A percentile compares a stretch with the other conserved stretches of the same genome.
Evolutionary conservation across 2,888 invertebrate genomes (phyloP).

Genomic region (Ellobium chinense): DNA sequence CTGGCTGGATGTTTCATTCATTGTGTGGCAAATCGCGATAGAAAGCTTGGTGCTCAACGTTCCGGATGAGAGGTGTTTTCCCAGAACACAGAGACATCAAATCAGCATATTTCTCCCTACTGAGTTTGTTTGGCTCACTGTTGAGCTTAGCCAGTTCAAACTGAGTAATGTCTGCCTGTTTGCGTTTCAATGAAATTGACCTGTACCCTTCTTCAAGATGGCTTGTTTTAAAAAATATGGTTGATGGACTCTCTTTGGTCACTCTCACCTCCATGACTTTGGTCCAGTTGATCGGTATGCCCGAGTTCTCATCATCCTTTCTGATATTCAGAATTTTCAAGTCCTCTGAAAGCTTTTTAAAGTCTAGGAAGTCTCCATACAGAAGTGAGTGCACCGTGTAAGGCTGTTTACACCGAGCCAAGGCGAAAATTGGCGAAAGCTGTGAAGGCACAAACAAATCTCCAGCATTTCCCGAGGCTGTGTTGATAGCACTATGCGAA

Average conservation of each 20-base stretch:
- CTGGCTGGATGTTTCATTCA: not conserved
- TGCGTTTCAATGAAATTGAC: constrained; percentile 13
- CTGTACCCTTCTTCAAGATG: not conserved
- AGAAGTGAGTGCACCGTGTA: too few species aligned
- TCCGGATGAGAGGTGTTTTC: constrained; percentile 3
- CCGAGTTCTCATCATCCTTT: not conserved
- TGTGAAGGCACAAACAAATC: too few species aligned
- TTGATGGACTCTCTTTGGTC: not conserved
- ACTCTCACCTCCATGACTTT: constrained; percentile 22
- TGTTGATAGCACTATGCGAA: too few species aligned
- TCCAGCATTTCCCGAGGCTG: too few species aligned
- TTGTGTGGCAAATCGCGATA: not conserved
- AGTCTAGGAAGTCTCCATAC: too few species aligned
- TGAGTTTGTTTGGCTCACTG: not conserved
- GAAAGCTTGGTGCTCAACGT: constrained; percentile 6
- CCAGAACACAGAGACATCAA: constrained; percentile 10
- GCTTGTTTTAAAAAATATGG: constrained; percentile 11
- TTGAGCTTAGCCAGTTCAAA: not conserved
- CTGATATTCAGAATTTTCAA: too few species aligned
- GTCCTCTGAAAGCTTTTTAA: too few species aligned
- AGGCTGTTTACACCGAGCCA: too few species aligned
- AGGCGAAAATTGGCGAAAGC: too few species aligned
- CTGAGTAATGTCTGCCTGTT: not conserved
- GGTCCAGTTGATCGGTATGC: not conserved
- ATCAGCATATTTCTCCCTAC: constrained; percentile 14